Evolutionary conservation across 2,113 vertebrate species (phyloP).

Genomic region (Sula dactylatra): DNA sequence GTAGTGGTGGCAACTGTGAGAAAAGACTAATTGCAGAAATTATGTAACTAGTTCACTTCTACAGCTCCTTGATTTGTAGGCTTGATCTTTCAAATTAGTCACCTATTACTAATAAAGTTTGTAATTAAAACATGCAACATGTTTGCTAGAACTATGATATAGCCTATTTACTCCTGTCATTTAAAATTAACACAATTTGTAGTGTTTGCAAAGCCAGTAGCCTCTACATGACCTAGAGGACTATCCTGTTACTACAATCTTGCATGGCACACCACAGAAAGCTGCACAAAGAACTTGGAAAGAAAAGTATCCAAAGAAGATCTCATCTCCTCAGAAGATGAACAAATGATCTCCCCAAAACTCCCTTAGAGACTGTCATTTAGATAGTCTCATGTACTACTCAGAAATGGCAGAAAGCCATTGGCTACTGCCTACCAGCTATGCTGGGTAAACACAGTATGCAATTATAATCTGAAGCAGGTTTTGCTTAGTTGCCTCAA

Average conservation of each 20-base stretch:
- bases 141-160: background rate
- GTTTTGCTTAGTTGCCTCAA: background rate
- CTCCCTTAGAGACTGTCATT: background rate
- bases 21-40: background rate
- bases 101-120: background rate
- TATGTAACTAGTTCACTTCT: background rate
- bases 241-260: background rate
- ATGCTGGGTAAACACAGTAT: background rate
- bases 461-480: background rate
- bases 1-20: background rate
- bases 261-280: background rate
- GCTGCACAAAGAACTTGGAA: background rate
- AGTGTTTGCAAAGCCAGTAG: background rate
- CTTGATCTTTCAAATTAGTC: background rate
- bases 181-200: background rate
- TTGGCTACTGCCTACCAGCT: background rate
- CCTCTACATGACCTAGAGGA: background rate
- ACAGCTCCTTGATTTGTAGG: background rate
- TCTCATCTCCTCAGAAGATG: background rate
- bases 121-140: background rate
- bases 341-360: background rate
- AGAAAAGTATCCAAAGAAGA: background rate
- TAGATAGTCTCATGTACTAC: background rate
- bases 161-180: background rate
- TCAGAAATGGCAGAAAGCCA: background rate